Base-by-base conservation (phyloP, 30 jellyfish, hydroid and myxozoan genomes). In the Mastigias papua region DNA sequence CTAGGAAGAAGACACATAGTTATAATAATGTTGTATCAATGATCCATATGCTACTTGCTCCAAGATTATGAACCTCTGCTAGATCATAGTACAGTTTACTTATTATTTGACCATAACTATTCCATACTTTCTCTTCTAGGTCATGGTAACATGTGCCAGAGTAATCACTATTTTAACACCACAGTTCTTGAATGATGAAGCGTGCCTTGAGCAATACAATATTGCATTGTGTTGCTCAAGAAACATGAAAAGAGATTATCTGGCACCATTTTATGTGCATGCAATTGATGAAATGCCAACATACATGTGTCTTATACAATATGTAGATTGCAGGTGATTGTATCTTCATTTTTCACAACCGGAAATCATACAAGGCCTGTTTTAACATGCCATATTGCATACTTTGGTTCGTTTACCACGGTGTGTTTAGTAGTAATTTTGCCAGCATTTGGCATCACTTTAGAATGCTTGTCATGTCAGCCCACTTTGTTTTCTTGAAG, bases 211-310 rank as follows among this genome's bases (percentile, higher is more conserved):
- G 65, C 95, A 93, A 58, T 93, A 87, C 81, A 93, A 93, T 80
- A 93, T 93, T 26, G 98, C 97, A 15, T 31, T 93, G 62, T 93
- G 98, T 83, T 93, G 97, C 84, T 32, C 97, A 17, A 73, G 98
- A 17, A 51, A 87, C 71, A 82, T 75, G 95, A 72, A 76, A 32
- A 91, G 97, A 21, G 97, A 93, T 82, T 93, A 93, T 42, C 68
- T 93, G 2, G 98, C 97, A 11, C 98, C 98, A 34, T 75, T 93
- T 25, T 93, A 93, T 77, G 92, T 86, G 22, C 92, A 78, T 13
- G 51, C 86, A 7, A 65, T 93, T 54, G 91, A 74, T 2, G 62
- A 17, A 30, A 54, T 93, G 90, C 98, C 98, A 26, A 93, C 98
- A 0, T 93, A 93, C 86, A 93, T 93, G 97, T 81, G 90, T 4